Evolutionary conservation across 2,888 invertebrate genomes (phyloP).

Genomic region (Eugnorisma glareosa): DNA sequence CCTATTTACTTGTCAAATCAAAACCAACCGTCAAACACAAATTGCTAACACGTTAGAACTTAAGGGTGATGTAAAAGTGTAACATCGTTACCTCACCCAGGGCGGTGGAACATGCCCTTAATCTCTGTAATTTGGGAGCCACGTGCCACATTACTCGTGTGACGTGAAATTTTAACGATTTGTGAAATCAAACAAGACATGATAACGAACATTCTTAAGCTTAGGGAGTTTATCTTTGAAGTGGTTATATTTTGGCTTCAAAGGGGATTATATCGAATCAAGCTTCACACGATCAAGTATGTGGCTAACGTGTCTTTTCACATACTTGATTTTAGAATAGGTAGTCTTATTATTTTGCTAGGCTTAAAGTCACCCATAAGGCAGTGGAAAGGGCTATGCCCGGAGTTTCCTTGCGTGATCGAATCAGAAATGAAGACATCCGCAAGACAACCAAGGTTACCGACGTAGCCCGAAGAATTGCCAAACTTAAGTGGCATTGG

Average conservation of each 20-base stretch:
- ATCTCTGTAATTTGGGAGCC: conserved; percentile 54
- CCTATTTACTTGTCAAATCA: not conserved
- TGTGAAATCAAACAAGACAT: conserved; percentile 46
- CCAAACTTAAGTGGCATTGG: no score
- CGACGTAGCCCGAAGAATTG: no score
- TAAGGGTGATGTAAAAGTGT: conserved; percentile 43
- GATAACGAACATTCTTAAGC: conserved; percentile 34
- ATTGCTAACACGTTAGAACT: conserved; percentile 34
- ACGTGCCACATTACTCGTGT: conserved; percentile 32
- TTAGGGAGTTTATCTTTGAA: conserved; percentile 42
- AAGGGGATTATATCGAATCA: conserved; percentile 29
- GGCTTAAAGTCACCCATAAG: no score
- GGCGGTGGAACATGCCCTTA: conserved; percentile 44
- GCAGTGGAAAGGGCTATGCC: no score
- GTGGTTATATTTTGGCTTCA: conserved; percentile 25
- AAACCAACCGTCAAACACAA: conserved; percentile 15
- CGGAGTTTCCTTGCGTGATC: no score
- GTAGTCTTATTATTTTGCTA: not conserved
- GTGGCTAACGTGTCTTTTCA: not conserved
- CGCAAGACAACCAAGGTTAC: no score
- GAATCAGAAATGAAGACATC: no score
- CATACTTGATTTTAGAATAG: not conserved
- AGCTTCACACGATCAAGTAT: conserved; percentile 7
- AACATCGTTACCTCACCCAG: conserved; percentile 29
- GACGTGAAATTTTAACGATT: conserved; percentile 62